Evolutionary conservation across 2,797 vertebrate species (phyloP).

Genomic region (Heterohyrax brucei): DNA sequence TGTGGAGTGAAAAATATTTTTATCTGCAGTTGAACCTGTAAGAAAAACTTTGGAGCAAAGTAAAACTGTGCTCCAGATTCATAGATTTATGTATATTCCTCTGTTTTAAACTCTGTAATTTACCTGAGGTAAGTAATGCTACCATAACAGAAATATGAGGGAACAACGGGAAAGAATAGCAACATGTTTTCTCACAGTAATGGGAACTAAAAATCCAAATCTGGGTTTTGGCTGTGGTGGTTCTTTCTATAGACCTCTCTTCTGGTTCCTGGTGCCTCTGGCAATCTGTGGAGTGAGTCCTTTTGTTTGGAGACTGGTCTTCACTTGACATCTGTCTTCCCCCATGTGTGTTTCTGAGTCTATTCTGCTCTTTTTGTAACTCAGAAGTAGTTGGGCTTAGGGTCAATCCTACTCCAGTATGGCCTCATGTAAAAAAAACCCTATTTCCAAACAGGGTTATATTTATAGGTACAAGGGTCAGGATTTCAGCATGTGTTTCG

Average conservation of each 20-base stretch:
- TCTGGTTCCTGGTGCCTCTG: background rate
- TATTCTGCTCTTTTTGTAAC: background rate
- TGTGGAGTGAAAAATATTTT: background rate
- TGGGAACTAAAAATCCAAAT: too few species aligned
- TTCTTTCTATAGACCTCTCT: background rate
- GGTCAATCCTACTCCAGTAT: background rate
- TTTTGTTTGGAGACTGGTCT: background rate
- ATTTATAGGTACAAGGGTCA: background rate
- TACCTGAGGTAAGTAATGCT: background rate
- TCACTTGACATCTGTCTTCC: background rate
- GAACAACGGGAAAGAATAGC: background rate
- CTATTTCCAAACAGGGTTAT: background rate
- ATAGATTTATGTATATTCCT: background rate
- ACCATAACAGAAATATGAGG: background rate
- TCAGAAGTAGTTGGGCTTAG: background rate
- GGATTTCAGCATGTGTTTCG: background rate
- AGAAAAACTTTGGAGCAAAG: background rate
- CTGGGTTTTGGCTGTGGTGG: too few species aligned
- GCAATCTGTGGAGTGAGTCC: background rate
- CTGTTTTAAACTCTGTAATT: background rate
- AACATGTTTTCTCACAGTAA: background rate
- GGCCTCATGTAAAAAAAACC: background rate
- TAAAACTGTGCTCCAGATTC: background rate
- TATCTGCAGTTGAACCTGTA: background rate
- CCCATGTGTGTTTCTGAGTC: background rate